Conservation (phyloP, 1,140 invertebrate species). For the Pseudomyrmex flavicornis region DNA sequence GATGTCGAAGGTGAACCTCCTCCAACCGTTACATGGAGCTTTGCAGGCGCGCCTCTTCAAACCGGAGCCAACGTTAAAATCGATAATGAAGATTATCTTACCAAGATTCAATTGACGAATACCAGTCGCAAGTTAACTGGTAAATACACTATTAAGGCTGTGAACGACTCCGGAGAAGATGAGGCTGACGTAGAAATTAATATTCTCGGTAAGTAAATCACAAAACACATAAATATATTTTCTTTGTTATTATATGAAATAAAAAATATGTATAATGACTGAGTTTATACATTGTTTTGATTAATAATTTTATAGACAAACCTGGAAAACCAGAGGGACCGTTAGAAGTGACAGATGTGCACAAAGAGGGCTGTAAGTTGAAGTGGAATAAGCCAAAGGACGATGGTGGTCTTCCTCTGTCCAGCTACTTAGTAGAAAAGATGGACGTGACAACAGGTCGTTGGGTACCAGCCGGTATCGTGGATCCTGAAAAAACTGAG, state of each 20-base stretch:
- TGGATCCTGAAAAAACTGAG: constrained; percentile 95
- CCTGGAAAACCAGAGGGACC: constrained; percentile 97
- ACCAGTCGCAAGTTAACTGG: constrained; percentile 94
- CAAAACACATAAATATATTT: not conserved
- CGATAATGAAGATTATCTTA: constrained; percentile 97
- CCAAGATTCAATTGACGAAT: constrained; percentile 93
- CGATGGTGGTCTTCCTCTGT: constrained; percentile 96
- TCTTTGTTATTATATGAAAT: not conserved
- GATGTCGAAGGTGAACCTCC: constrained; percentile 98
- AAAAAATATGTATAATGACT: not conserved
- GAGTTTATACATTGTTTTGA: too few species aligned
- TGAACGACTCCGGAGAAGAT: constrained; percentile 96
- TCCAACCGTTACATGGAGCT: constrained; percentile 95
- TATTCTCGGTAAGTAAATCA: constrained; percentile 89
- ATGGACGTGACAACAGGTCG: constrained; percentile 95
- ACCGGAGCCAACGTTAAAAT: constrained; percentile 89
- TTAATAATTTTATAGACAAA: constrained; percentile 88
- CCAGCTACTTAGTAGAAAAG: constrained; percentile 96
- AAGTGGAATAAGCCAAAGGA: constrained; percentile 98
- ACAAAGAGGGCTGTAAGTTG: constrained; percentile 97
- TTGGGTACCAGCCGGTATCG: constrained; percentile 94
- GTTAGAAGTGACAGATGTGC: constrained; percentile 95
- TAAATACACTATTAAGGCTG: constrained; percentile 95
- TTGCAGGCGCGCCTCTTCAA: constrained; percentile 89
- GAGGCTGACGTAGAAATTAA: constrained; percentile 97